Evolutionary conservation across 92 coral and sea anemone species (phyloP), one percentile per base, ranked within the genome.

Genomic region (Bergia sp.): DNA sequence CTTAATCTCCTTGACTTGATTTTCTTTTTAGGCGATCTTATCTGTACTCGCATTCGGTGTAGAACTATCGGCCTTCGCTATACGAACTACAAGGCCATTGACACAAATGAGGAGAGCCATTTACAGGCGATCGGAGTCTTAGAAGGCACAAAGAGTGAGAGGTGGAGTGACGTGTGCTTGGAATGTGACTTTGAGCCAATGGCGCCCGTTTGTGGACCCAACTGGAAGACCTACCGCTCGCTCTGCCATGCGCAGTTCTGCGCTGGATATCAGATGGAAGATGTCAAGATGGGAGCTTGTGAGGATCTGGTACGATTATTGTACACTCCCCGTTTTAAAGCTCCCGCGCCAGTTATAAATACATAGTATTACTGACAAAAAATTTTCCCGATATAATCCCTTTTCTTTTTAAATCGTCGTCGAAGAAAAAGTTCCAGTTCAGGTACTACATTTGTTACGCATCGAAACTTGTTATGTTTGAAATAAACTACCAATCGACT

Each of bases 191-290:
- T 88, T 43, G 96, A 93, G 11, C 98, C 96, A 15, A 93, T 90
- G 73, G 89, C 94, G 41, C 93, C 95, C n/a, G 99, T 97, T 49
- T 97, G 99, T 88, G 99, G 98, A 36, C 95, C 93, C 53, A 96
- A 94, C 88, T 95, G 98, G 99, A 95, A 91, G 67, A 97, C 99
- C 13, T 97, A 95, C 89, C 97, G 94, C 47, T 92, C 99, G 11
- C 80, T 95, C 76, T 97, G 98, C 85, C 99, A 97, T 82, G 98
- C 98, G 18, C 81, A 91, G 40, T 88, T 93, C 74, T 97, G 99
- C 82, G 99, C 93, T 67, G 90, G 92, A 65, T 93, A 89, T 77
- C 82, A 88, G 44, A 85, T 95, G 12, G 93, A 93, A 10, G 94
- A 94, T 7, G 88, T 97, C 23, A 45, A 90, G 5, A 94, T 89